phyloP scores from a whole-genome alignment of 2,888 invertebrate species.

The Drosophila neonasuta region DNA sequence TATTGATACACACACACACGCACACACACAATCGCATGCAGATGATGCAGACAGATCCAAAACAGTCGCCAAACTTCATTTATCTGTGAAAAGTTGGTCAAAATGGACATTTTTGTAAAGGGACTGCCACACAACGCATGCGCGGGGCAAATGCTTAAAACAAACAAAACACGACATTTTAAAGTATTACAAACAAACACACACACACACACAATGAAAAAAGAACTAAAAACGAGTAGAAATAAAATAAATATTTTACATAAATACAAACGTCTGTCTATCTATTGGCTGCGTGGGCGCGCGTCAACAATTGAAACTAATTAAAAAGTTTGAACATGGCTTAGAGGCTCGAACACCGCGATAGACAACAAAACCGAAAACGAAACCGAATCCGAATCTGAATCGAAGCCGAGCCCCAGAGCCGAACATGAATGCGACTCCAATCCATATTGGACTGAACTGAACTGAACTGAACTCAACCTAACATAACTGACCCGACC shows the following conservation, averaged over 20 bases:
- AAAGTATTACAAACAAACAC: slow-evolving; percentile 62
- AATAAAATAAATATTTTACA: slow-evolving; percentile 59
- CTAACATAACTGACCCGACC: slow-evolving; percentile 41
- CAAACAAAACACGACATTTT: slow-evolving; percentile 66
- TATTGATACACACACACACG: slow-evolving; percentile 40
- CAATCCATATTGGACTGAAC: slow-evolving; percentile 7
- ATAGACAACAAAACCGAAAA: slow-evolving; percentile 10
- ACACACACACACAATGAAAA: slow-evolving; percentile 5
- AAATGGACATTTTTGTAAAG: slow-evolving; percentile 66
- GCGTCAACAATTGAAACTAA: slow-evolving; percentile 63
- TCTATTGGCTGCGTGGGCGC: slow-evolving; percentile 44
- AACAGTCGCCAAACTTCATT: slow-evolving; percentile 50
- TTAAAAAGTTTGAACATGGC: slow-evolving; percentile 61
- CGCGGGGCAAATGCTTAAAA: slow-evolving; percentile 55
- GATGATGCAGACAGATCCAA: slow-evolving; percentile 3
- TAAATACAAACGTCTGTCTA: slow-evolving; percentile 46
- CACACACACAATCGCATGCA: slow-evolving; percentile 15
- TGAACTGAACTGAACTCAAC: slow-evolving; percentile 23
- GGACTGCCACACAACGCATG: slow-evolving; percentile 66
- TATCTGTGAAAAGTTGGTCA: slow-evolving; percentile 68
- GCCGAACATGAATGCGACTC: slow-evolving; percentile 1
- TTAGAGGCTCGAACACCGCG: slow-evolving; percentile 35
- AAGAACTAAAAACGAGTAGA: slow-evolving; percentile 27
- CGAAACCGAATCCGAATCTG: slow-evolving; percentile 4
- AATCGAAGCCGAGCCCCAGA: neutral